These are phyloP conservation scores for Drepana arcuata DNA, from an alignment of 1,140 invertebrate genomes.

Conservation along the genomic window DNA sequence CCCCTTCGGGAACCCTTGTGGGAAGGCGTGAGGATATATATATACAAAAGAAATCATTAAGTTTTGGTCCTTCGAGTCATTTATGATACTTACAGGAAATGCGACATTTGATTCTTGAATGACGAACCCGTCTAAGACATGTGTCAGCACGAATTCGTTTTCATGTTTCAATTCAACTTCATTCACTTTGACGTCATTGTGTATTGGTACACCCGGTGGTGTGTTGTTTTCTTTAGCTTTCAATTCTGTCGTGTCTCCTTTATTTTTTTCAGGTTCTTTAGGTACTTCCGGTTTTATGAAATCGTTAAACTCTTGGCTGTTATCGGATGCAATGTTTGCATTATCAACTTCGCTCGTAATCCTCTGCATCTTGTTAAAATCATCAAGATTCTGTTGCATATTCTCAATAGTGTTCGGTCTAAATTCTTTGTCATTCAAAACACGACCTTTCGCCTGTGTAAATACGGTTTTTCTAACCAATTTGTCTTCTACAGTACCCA, in stretches of 20 bases:
- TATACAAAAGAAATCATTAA: too few species aligned
- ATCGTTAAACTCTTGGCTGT: background rate
- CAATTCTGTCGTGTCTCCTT: background rate
- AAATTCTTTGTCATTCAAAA: slow-evolving; percentile 29
- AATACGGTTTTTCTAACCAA: slow-evolving; percentile 57
- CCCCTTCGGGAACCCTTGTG: too few species aligned
- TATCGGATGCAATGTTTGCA: too few species aligned
- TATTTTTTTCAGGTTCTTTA: background rate
- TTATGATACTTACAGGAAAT: slow-evolving; percentile 47
- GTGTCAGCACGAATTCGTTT: slow-evolving; percentile 40
- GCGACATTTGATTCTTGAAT: slow-evolving; percentile 61
- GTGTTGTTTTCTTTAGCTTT: slow-evolving; percentile 2
- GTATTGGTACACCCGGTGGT: background rate
- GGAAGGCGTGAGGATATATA: too few species aligned
- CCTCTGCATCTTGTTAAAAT: too few species aligned
- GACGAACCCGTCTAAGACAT: slow-evolving; percentile 56
- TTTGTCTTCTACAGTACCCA: slow-evolving; percentile 47
- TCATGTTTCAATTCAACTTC: slow-evolving; percentile 29
- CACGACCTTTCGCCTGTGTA: slow-evolving; percentile 48
- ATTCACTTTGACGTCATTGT: slow-evolving; percentile 9
- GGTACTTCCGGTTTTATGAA: background rate
- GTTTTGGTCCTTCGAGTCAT: background rate
- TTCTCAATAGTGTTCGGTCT: slow-evolving; percentile 1
- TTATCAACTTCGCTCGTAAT: too few species aligned
- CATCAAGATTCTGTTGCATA: too few species aligned